These are phyloP conservation scores for Charadrius vociferus DNA, from an alignment of 2,113 vertebrate species.

Conservation along the genomic window DNA sequence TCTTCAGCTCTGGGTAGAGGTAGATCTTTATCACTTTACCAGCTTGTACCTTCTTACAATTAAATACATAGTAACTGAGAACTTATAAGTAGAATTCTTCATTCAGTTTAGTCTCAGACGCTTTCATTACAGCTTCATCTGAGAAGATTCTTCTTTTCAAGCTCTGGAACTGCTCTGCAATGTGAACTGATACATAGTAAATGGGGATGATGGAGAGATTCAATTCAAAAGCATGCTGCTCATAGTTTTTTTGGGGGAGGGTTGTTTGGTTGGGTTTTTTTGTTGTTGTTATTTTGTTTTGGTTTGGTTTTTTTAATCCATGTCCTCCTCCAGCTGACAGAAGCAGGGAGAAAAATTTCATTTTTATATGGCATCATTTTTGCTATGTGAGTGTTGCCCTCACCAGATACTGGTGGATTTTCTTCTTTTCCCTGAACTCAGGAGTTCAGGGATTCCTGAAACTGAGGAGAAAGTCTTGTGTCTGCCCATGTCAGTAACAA, in stretches of 20 bases:
- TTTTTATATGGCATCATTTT: accelerated
- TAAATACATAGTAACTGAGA: not conserved
- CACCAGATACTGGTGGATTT: not conserved
- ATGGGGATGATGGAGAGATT: not conserved
- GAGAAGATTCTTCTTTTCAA: not conserved
- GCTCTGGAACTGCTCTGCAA: not conserved
- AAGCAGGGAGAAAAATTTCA: not conserved
- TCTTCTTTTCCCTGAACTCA: not conserved
- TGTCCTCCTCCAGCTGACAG: not conserved
- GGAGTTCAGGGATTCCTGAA: not conserved
- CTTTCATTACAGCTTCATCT: not conserved
- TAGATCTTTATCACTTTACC: not conserved
- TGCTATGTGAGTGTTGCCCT: not conserved
- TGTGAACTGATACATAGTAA: not conserved
- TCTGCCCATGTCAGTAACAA: not conserved
- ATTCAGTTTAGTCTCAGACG: not conserved
- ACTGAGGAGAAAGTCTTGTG: not conserved
- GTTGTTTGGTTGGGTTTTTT: not conserved
- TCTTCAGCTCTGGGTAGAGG: not conserved
- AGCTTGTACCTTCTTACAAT: not conserved
- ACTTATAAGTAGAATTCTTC: not conserved
- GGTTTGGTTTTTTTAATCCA: not conserved
- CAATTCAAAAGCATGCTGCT: not conserved
- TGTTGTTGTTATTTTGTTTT: not conserved
- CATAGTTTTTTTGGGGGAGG: too few relatives aligned